Evolutionary conservation across 2,888 invertebrate genomes (phyloP).

Genomic region (Petrolisthes manimaculis): DNA sequence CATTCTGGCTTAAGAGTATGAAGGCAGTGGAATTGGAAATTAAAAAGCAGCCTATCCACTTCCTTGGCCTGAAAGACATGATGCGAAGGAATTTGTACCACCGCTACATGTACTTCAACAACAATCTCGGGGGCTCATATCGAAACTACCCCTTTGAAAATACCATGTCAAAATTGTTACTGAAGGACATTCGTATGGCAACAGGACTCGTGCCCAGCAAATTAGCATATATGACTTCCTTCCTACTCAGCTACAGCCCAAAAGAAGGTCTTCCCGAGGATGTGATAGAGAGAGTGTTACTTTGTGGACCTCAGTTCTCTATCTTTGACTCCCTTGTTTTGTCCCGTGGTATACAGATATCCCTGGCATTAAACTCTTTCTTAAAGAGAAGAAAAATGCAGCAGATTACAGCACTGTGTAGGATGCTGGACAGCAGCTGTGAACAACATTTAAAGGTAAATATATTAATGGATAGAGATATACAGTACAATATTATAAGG

Average conservation of each 20-base stretch:
- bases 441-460: slow-evolving; percentile 52
- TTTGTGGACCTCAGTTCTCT: slow-evolving; percentile 34
- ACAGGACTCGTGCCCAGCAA: slow-evolving; percentile 35
- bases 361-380: slow-evolving; percentile 30
- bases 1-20: slow-evolving; percentile 48
- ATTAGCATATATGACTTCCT: slow-evolving; percentile 43
- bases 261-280: slow-evolving; percentile 38
- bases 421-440: slow-evolving; percentile 32
- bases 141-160: slow-evolving; percentile 73
- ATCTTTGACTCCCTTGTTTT: slow-evolving; percentile 30
- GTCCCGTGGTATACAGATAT: slow-evolving; percentile 54
- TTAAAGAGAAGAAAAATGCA: slow-evolving; percentile 28
- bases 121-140: slow-evolving; percentile 73
- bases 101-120: slow-evolving; percentile 74
- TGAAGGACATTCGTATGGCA: slow-evolving; percentile 19
- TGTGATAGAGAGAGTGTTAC: slow-evolving; percentile 28
- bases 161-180: slow-evolving; percentile 68
- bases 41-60: background rate
- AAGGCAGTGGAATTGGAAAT: slow-evolving; percentile 35
- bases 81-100: slow-evolving; percentile 69
- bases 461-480: too few relatives aligned
- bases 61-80: slow-evolving; percentile 39
- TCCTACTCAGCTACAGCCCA: slow-evolving; percentile 34
- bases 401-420: slow-evolving; percentile 42
- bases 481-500: too few relatives aligned